phyloP scores from a whole-genome alignment of 2,797 vertebrate species.

The Caiman crocodilus region DNA sequence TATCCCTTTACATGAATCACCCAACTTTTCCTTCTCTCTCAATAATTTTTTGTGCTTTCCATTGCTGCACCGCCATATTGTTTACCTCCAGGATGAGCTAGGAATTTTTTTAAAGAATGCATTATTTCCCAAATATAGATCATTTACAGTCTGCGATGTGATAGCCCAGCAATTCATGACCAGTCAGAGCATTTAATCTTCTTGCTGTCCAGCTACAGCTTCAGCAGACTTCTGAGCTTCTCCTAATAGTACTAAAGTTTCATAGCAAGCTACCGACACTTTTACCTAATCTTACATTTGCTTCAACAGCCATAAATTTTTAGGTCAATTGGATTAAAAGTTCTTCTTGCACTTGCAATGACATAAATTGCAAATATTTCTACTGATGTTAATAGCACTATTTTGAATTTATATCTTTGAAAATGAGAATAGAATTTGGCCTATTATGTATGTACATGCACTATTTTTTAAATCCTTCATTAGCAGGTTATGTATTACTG shows the following conservation, averaged over 20 bases:
- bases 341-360: not conserved
- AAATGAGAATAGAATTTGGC: not conserved
- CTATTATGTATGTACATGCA: not conserved
- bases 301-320: not conserved
- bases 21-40: not conserved
- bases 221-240: not conserved
- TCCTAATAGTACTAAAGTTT: not conserved
- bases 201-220: not conserved
- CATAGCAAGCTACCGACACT: not conserved
- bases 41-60: not conserved
- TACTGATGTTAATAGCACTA: not conserved
- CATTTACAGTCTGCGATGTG: not conserved
- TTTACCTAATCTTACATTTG: not conserved
- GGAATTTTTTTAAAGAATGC: fast-evolving
- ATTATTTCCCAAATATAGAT: not conserved
- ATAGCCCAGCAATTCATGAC: not conserved
- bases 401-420: not conserved
- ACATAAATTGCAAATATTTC: not conserved
- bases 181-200: not conserved
- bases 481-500: not conserved
- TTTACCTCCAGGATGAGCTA: not conserved
- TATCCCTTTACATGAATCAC: not conserved
- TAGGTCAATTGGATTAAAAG: not conserved
- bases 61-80: not conserved
- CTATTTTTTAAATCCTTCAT: not conserved